A percentile compares a stretch with the other conserved stretches of the same genome.
Evolutionary conservation across 2,113 vertebrate genomes (phyloP).

Genomic region (Illadopsis cleaveri): DNA sequence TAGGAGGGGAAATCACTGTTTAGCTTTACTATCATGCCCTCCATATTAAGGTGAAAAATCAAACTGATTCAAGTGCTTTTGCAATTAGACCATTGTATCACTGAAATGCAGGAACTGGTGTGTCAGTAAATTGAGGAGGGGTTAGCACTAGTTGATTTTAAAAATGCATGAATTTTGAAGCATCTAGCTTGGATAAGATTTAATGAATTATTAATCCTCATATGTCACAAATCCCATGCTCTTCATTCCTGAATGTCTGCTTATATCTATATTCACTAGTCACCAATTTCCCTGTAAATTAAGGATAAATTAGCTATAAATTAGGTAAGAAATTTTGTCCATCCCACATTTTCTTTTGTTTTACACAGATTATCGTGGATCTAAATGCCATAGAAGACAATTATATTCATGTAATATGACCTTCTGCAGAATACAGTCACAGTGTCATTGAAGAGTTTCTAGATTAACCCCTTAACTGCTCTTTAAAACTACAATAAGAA

Average conservation of each 20-base stretch:
- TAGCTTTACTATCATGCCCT: not conserved
- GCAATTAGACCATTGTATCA: not conserved
- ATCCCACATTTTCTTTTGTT: conserved; percentile 10
- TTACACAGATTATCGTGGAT: not conserved
- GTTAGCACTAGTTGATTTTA: not conserved
- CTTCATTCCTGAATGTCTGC: not conserved
- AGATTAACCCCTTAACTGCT: conserved; percentile 26
- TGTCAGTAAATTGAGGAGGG: not conserved
- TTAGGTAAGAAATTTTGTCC: conserved; percentile 16
- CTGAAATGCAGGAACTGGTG: not conserved
- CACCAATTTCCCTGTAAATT: conserved; percentile 6
- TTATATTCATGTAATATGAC: conserved; percentile 36
- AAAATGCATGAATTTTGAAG: conserved; percentile 47
- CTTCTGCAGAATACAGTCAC: conserved; percentile 14
- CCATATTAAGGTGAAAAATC: not conserved
- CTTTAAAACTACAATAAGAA: not conserved
- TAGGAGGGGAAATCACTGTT: not conserved
- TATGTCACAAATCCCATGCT: conserved; percentile 37
- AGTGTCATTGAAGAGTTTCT: not conserved
- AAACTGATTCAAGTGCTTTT: conserved; percentile 11
- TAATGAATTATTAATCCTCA: conserved; percentile 58
- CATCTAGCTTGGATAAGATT: not conserved
- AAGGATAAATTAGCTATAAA: conserved; percentile 29
- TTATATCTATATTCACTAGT: not conserved
- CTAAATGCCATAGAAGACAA: conserved; percentile 22